Conservation (phyloP, 1,140 invertebrate genomes). For the Drosophila parabipectinata region DNA sequence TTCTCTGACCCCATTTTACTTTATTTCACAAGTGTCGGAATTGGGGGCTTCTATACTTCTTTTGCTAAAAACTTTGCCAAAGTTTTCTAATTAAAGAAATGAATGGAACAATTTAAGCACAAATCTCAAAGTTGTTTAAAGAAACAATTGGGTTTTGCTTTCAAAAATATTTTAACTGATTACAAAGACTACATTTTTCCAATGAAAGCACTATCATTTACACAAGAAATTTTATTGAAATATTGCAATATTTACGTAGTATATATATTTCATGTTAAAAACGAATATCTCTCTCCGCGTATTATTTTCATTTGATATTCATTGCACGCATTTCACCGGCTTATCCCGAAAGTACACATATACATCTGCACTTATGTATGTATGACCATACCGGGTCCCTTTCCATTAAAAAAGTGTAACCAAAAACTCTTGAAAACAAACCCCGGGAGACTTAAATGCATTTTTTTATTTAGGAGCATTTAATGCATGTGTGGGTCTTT, state of each 20-base stretch:
- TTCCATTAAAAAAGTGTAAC: constrained; percentile 16
- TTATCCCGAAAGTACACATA: constrained; percentile 6
- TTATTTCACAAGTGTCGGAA: not conserved
- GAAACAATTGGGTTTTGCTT: not conserved
- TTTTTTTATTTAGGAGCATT: constrained; percentile 14
- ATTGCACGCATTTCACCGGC: constrained; percentile 32
- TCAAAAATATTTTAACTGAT: no score
- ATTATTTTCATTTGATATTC: constrained; percentile 31
- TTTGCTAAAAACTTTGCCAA: not conserved
- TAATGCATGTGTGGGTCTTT: not conserved
- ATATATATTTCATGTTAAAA: not conserved
- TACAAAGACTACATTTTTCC: not conserved
- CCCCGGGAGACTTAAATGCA: constrained; percentile 17
- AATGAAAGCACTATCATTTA: not conserved
- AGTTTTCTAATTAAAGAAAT: not conserved
- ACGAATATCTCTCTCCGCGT: not conserved
- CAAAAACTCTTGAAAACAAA: constrained; percentile 23
- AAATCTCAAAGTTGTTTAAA: not conserved
- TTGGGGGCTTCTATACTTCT: not conserved
- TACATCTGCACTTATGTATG: no score
- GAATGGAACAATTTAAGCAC: not conserved
- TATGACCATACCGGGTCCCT: not conserved
- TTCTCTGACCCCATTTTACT: constrained; percentile 2
- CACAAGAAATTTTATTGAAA: not conserved
- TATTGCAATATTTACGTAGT: not conserved